phyloP scores from a whole-genome alignment of 64 coral and sea anemone genomes.

The Stylophora pistillata region DNA sequence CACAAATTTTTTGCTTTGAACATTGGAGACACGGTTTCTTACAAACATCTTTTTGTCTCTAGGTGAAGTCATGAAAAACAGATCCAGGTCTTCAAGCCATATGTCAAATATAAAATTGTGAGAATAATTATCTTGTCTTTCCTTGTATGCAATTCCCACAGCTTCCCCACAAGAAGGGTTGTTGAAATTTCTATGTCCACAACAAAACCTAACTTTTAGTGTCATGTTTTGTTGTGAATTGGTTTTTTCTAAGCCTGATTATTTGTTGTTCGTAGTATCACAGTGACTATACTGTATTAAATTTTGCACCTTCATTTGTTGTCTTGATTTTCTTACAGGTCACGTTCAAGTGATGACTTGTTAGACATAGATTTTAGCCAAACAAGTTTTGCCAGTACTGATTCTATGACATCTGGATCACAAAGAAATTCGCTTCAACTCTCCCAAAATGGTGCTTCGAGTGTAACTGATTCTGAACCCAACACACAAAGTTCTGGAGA shows the following conservation, averaged over 20 bases:
- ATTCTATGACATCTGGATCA: constrained; percentile 8
- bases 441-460: not conserved
- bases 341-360: constrained; percentile 67
- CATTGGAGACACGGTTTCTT: not conserved
- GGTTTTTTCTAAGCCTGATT: too few relatives aligned
- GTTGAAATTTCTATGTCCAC: too few relatives aligned
- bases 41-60: not conserved
- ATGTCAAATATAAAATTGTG: constrained; percentile 44
- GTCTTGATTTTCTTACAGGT: constrained; percentile 9
- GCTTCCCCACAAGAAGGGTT: too few relatives aligned
- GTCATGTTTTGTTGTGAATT: too few relatives aligned
- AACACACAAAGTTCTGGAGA: constrained; percentile 11
- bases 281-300: too few relatives aligned
- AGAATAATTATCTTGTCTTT: not conserved
- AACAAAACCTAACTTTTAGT: too few relatives aligned
- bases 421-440: constrained; percentile 15
- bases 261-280: too few relatives aligned
- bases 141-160: too few relatives aligned
- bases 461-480: not conserved
- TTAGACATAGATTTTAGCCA: constrained; percentile 54
- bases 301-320: not conserved
- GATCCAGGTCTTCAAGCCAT: constrained; percentile 32
- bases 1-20: not conserved
- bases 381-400: constrained; percentile 29
- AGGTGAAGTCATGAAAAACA: constrained; percentile 54